These are phyloP conservation scores for Glareola pratincola DNA, from an alignment of 2,113 vertebrate genomes.

Conservation along the genomic window DNA sequence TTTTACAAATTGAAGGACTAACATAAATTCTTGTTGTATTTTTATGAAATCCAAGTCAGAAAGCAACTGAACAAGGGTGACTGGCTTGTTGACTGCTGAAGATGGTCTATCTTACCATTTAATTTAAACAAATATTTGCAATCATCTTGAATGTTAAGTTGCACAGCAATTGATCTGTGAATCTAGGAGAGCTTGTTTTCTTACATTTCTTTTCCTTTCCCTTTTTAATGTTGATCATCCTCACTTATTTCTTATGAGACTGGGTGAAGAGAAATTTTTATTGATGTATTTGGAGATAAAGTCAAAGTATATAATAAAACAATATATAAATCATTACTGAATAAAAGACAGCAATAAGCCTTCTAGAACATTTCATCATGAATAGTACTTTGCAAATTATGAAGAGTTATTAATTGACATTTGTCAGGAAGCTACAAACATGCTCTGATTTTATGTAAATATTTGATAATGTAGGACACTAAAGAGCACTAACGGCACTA, in stretches of 20 bases:
- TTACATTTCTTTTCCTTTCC: neutral
- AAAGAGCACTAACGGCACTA: neutral
- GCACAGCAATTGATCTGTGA: neutral
- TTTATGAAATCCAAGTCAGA: neutral
- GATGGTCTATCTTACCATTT: neutral
- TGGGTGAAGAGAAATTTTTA: neutral
- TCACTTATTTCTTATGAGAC: neutral
- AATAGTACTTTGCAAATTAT: neutral
- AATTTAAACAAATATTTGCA: neutral
- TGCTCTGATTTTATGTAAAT: neutral
- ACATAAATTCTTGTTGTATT: neutral
- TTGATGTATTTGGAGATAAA: neutral
- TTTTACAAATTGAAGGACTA: neutral
- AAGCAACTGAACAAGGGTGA: neutral
- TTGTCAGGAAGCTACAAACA: neutral
- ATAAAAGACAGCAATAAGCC: neutral
- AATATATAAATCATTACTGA: neutral
- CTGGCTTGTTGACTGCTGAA: neutral
- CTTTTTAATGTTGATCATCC: neutral
- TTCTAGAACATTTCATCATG: neutral
- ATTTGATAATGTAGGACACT: neutral
- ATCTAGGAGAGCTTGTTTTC: neutral
- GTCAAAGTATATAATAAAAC: neutral
- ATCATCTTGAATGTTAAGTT: neutral
- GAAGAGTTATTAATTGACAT: neutral